phyloP scores from a whole-genome alignment of 1,140 invertebrate species.

The Alviniconcha marisindica region DNA sequence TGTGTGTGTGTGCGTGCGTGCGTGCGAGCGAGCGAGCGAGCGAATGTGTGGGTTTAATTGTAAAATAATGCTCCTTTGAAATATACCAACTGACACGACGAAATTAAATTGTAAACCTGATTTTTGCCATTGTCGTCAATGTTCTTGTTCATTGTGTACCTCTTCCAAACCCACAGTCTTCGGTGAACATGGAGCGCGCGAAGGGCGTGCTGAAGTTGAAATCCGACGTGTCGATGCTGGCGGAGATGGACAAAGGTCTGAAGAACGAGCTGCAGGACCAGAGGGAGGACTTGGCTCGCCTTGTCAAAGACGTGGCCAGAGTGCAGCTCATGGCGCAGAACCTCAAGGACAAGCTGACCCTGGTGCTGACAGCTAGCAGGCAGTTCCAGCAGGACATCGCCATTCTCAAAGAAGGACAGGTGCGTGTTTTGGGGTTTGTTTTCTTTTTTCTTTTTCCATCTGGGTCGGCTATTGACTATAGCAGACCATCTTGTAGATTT shows the following conservation, averaged over 20 bases:
- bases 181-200: constrained; percentile 38
- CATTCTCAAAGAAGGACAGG: constrained; percentile 30
- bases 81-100: too few species aligned
- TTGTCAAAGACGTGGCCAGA: constrained; percentile 34
- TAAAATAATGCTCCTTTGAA: too few species aligned
- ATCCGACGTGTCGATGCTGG: constrained; percentile 42
- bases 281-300: constrained; percentile 37
- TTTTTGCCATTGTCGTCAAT: too few species aligned
- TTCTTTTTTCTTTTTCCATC: too few species aligned
- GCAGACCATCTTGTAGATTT: too few species aligned
- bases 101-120: too few species aligned
- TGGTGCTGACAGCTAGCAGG: constrained; percentile 33
- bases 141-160: too few species aligned
- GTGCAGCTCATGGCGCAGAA: constrained; percentile 40
- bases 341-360: constrained; percentile 42
- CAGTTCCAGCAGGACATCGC: constrained; percentile 40
- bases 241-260: constrained; percentile 38
- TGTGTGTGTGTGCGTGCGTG: background rate
- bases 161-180: constrained; percentile 19
- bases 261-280: constrained; percentile 33
- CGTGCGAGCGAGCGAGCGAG: background rate
- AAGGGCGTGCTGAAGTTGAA: constrained; percentile 33
- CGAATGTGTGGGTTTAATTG: background rate
- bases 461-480: too few species aligned
- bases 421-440: too few species aligned